A percentile compares a stretch with the other conserved stretches of the same genome.
Conservation (phyloP, 1,140 invertebrate species). For the Ceratosolen solmsi region DNA sequence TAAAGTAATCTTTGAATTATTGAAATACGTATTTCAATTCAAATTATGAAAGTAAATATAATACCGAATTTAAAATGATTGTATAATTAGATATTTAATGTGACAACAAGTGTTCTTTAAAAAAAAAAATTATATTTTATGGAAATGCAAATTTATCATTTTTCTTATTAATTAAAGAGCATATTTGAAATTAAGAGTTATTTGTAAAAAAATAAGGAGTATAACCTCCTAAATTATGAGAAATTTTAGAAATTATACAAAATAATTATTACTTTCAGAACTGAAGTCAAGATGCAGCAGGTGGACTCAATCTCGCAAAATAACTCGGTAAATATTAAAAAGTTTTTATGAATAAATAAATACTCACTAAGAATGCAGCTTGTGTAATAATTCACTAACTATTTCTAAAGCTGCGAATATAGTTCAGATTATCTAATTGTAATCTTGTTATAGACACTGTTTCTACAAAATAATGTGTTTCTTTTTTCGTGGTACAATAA, state of each 20-base stretch:
- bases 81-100: no score
- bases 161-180: background rate
- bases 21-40: no score
- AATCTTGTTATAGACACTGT: constrained; percentile 7
- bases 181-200: background rate
- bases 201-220: no score
- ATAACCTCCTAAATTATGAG: background rate
- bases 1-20: no score
- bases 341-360: constrained; percentile 5
- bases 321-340: constrained; percentile 73
- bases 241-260: background rate
- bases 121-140: no score
- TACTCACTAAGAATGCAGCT: constrained; percentile 51
- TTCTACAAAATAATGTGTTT: constrained; percentile 12
- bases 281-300: constrained; percentile 76
- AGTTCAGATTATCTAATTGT: constrained; percentile 47
- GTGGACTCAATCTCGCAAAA: constrained; percentile 76
- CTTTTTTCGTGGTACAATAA: constrained; percentile 11
- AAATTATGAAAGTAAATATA: no score
- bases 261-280: constrained; percentile 64
- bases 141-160: no score
- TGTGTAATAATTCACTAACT: constrained; percentile 60
- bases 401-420: constrained; percentile 52
- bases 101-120: no score
- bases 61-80: no score